Evolutionary conservation across 2,888 invertebrate species (phyloP), one percentile per base, ranked within the genome.

Genomic region (Ichneumon xanthorius): DNA sequence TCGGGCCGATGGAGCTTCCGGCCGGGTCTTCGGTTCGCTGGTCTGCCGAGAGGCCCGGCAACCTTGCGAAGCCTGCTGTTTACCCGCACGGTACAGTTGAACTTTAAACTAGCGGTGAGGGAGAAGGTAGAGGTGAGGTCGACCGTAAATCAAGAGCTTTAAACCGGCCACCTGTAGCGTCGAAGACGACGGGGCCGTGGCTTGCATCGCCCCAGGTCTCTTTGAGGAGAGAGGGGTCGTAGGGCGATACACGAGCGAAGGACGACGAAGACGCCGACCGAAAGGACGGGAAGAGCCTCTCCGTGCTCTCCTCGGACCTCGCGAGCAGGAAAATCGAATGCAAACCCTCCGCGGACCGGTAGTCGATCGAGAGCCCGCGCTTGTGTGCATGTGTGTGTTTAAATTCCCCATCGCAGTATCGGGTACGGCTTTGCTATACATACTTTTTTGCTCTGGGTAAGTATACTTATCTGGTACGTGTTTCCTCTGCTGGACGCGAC

Each of bases 141-240:
- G 88, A 88, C 88, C 89, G 90, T 91, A 91, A 91, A 92, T 92
- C 91, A 90, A 90, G 89, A 91, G 89, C 88, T 90, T 90, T 88
- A 89, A 90, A 90, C 91, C 88, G 88, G 90, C 91, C 90, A 92
- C 92, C 91, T 92, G 92, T 92, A 88, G 92, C 89, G 76, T 89
- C 85, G 80, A 80, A 82, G 82, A 76, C 79, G 80, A 85, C 76
- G 79, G 67, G 61, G 53, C 55, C 72, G 65, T 61, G 72, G 33
- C 73, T 80, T 63, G 73, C 75, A 65, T 82, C 78, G 82, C 78
- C 82, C 40, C 40, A 63, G 85, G 85, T 79, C 78, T 75, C 58
- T 70, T 79, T 68, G 72, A 80, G 80, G 67, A 77, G 67, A 40
- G 53, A 55, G 37, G 40, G 53, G 37, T 37, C 16, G 53, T 40